phyloP scores from a whole-genome alignment of 2,797 vertebrate species.

The Falco columbarius region DNA sequence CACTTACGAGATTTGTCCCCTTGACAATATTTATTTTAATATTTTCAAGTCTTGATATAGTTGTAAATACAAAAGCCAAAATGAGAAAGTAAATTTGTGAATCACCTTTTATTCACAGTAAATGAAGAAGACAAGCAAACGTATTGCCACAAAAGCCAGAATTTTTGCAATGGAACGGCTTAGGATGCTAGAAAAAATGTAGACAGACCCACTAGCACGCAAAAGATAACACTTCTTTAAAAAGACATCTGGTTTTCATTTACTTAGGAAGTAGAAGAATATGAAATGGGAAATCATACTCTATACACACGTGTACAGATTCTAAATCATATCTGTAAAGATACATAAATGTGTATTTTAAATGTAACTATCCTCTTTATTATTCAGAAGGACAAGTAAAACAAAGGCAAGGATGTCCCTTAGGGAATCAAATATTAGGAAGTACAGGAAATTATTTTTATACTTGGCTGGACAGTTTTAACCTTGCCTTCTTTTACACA shows the following conservation, averaged over 20 bases:
- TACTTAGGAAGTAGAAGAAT: not conserved
- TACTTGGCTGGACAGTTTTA: not conserved
- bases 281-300: not conserved
- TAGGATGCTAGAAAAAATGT: not conserved
- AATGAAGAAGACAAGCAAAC: not conserved
- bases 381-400: not conserved
- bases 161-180: not conserved
- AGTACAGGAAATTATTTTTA: not conserved
- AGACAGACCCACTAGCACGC: not conserved
- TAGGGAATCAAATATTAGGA: not conserved
- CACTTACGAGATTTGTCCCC: not conserved
- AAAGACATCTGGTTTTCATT: not conserved
- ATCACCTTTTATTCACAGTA: not conserved
- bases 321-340: not conserved
- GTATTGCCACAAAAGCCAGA: not conserved
- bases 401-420: not conserved
- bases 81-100: not conserved
- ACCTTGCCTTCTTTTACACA: not conserved
- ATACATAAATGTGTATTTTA: not conserved
- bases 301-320: not conserved
- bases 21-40: not conserved
- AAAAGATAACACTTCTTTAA: not conserved
- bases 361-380: not conserved
- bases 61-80: not conserved
- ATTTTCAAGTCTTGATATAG: not conserved